Conservation (phyloP, 1,140 invertebrate genomes). For the Pachyrhynchus sulphureomaculatus region DNA sequence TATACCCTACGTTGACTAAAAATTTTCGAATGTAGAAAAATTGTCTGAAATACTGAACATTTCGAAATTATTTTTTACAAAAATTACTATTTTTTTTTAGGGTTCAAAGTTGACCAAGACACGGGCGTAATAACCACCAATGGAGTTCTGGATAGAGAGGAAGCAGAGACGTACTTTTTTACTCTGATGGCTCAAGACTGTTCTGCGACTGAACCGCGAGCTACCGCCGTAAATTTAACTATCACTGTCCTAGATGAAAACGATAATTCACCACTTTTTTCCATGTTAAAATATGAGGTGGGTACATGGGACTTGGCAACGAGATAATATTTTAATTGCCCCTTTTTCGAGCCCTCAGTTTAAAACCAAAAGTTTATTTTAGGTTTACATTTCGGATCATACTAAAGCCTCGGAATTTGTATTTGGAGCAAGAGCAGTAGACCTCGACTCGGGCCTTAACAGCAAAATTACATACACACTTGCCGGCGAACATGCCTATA, state of each 20-base stretch:
- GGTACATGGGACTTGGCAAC: too few species aligned
- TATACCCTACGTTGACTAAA: too few species aligned
- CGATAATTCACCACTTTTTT: constrained; percentile 83
- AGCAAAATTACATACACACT: constrained; percentile 77
- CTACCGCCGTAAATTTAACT: constrained; percentile 77
- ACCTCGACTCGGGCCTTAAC: constrained; percentile 78
- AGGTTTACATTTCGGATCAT: constrained; percentile 74
- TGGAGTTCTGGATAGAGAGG: constrained; percentile 76
- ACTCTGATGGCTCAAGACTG: constrained; percentile 85
- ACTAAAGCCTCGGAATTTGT: constrained; percentile 79
- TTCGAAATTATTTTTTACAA: too few species aligned
- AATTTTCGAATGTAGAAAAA: too few species aligned
- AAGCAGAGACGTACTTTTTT: constrained; percentile 71
- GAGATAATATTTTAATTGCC: too few species aligned
- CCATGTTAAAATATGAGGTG: constrained; percentile 64
- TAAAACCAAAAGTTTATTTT: neutral
- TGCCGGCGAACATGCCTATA: constrained; percentile 71
- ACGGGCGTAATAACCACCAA: constrained; percentile 76
- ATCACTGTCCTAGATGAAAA: constrained; percentile 81
- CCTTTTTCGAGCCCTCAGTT: too few species aligned
- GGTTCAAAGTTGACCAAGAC: constrained; percentile 70
- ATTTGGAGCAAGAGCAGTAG: constrained; percentile 80
- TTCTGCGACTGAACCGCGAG: constrained; percentile 76
- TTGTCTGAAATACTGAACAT: too few species aligned
- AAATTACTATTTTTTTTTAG: constrained; percentile 8